Conservation (phyloP, 2,797 vertebrate genomes). For the Pseudopleuronectes americanus region DNA sequence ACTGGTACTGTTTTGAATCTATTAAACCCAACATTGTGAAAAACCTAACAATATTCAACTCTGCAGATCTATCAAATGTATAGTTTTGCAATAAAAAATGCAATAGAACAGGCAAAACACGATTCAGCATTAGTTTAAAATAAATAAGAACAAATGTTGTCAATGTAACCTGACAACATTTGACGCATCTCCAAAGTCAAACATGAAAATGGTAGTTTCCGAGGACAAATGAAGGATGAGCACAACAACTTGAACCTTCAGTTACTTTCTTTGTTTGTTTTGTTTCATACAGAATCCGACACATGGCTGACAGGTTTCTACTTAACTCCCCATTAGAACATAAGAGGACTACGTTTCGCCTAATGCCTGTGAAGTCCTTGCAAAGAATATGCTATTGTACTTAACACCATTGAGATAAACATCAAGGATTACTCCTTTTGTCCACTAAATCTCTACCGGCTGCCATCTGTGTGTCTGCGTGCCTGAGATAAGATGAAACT, state of each 20-base stretch:
- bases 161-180: not conserved
- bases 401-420: constrained; percentile 57
- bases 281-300: not conserved
- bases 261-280: not conserved
- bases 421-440: constrained; percentile 60
- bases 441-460: constrained; percentile 53
- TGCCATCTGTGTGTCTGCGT: constrained; percentile 57
- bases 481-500: constrained; percentile 61
- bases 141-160: not conserved
- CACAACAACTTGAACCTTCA: constrained; percentile 3
- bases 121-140: not conserved
- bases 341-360: constrained; percentile 20
- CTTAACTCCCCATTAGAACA: constrained; percentile 7
- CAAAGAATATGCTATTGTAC: constrained; percentile 43
- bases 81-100: not conserved
- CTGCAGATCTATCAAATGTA: not conserved
- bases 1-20: no score
- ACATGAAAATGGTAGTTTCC: not conserved
- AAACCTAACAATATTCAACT: no score
- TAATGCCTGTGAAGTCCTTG: constrained; percentile 23
- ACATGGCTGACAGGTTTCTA: constrained; percentile 3
- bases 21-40: no score
- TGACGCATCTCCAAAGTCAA: not conserved
- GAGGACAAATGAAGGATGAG: not conserved
- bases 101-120: no score